Base-by-base conservation (phyloP, 2,113 vertebrate genomes). In the Dipodomys merriami region DNA sequence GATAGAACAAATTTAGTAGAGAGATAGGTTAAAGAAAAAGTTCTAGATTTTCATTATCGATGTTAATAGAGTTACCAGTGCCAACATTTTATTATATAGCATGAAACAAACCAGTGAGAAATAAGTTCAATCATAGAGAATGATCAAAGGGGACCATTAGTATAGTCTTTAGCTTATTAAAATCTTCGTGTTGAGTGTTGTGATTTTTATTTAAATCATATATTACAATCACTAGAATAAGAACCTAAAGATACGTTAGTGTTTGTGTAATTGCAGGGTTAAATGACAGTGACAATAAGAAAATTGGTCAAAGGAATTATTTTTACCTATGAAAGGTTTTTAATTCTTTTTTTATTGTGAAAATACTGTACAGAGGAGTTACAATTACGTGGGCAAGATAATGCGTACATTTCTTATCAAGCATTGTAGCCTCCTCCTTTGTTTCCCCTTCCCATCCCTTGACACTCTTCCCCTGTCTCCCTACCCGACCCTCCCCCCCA, bases 61-160 rank as follows among this genome's bases (percentile, higher is more conserved):
- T 91, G n/a, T 88, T 74, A 76, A 18, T 81, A 3, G 15, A 39
- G 11, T 73, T 27, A 86, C 23, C 35, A 7, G 72, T 57, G 4
- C 6, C 15, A 79, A 80, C 29, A 33, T 85, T 73, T 6, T 86
- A 2, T 68, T 95, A 16, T 91, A 68, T 86, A 93, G 90, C 93
- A 82, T 12, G 6, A 67, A 88, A 49, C 25, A 35, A 35, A 13
- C 29, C 4, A 12, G 7, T 12, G 1, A 2, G 0, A 6, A 1
- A 44, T 13, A 25, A 4, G 5, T 82, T 68, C 22, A 12, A 62
- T 9, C 19, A 25, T 11, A 92, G 74, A 53, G 3, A 2, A 39
- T 94, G 15, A 83, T 27, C 86, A 88, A 94, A 62, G 86, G 7
- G 18, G 16, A 71, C 76, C 76, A 60, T 15, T 33, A 93, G 84